Conservation (phyloP, 1,140 invertebrate genomes). For the Sipha flava region DNA sequence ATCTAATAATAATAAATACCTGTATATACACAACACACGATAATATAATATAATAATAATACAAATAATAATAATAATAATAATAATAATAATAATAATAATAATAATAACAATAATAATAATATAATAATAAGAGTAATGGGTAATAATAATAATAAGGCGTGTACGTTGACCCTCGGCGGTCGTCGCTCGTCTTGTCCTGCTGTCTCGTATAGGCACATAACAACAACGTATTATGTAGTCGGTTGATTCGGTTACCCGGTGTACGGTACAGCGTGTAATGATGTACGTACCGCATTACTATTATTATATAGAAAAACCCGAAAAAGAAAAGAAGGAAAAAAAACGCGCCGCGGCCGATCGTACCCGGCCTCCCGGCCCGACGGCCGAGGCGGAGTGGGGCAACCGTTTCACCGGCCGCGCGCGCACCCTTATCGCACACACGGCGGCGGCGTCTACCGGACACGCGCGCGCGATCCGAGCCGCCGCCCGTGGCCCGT, state of each 20-base stretch:
- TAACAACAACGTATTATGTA: no score
- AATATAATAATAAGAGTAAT: not conserved
- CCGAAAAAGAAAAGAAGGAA: not conserved
- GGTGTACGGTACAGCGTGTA: no score
- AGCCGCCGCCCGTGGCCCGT: not conserved
- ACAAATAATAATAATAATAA: no score
- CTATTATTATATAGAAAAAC: not conserved
- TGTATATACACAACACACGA: no score
- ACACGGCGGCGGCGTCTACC: not conserved
- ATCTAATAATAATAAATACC: no score
- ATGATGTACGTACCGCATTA: no score
- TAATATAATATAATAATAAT: no score
- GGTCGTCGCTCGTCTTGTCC: not conserved
- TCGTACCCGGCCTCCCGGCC: not conserved
- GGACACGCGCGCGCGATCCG: not conserved
- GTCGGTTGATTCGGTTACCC: constrained; percentile 9
- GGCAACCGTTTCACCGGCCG: not conserved
- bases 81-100: not conserved
- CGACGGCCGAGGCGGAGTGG: not conserved
- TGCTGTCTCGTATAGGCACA: no score
- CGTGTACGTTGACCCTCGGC: constrained; percentile 26
- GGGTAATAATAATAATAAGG: not conserved
- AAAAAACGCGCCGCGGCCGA: not conserved
- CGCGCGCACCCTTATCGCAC: constrained; percentile 6
- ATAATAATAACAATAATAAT: no score